These are phyloP conservation scores for Apogon hyalosoma DNA, from an alignment of 2,797 vertebrate species.

Conservation along the genomic window DNA sequence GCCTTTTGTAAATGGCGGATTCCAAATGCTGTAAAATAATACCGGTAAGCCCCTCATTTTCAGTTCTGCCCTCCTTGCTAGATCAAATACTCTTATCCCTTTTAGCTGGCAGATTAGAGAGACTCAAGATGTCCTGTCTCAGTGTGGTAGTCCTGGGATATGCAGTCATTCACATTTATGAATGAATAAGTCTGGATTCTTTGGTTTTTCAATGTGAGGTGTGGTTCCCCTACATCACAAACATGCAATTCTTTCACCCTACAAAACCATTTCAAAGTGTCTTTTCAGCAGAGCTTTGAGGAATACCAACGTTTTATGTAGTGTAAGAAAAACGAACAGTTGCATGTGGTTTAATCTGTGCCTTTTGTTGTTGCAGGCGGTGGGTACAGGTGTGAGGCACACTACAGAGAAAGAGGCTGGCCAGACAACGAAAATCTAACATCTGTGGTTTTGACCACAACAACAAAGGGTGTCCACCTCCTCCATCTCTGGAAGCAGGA, in stretches of 20 bases:
- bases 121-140: conserved; percentile 77
- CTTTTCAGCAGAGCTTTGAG: background rate
- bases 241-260: background rate
- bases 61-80: conserved; percentile 55
- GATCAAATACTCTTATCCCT: conserved; percentile 76
- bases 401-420: conserved; percentile 46
- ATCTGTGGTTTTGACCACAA: conserved; percentile 32
- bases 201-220: conserved; percentile 9
- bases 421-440: conserved; percentile 32
- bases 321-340: background rate
- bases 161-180: conserved; percentile 54
- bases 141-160: conserved; percentile 44
- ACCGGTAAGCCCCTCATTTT: conserved; percentile 49
- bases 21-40: conserved; percentile 47
- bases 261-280: conserved; percentile 18
- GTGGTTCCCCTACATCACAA: conserved; percentile 12
- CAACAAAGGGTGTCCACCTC: conserved; percentile 29
- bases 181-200: conserved; percentile 37
- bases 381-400: conserved; percentile 38
- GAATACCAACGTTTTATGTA: background rate
- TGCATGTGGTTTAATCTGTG: background rate
- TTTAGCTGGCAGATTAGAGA: conserved; percentile 78
- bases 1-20: conserved; percentile 52
- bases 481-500: conserved; percentile 7
- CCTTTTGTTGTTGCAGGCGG: conserved; percentile 56